Evolutionary conservation across 2,113 vertebrate genomes (phyloP).

Genomic region (Nannospalax galili): DNA sequence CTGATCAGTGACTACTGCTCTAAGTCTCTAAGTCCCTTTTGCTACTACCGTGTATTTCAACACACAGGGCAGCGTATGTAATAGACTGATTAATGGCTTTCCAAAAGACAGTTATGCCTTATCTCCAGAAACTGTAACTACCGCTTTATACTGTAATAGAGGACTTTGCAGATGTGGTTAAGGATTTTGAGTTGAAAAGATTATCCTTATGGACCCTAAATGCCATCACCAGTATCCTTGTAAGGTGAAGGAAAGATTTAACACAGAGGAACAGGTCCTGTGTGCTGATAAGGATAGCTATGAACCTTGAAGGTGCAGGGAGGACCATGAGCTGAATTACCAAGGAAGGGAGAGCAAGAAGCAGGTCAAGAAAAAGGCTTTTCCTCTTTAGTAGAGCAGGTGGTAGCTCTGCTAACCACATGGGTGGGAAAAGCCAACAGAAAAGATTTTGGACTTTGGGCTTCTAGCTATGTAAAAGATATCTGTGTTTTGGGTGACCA

Average conservation of each 20-base stretch:
- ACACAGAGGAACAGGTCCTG: not conserved
- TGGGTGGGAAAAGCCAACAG: not conserved
- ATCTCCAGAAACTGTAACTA: not conserved
- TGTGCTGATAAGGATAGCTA: not conserved
- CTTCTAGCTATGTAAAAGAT: too few species aligned
- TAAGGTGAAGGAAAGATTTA: not conserved
- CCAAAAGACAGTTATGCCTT: not conserved
- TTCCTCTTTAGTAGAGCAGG: not conserved
- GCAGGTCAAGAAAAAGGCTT: not conserved
- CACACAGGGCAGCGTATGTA: not conserved
- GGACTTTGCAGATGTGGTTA: too few species aligned
- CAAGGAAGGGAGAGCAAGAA: not conserved
- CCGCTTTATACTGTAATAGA: not conserved
- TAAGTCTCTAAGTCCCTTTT: too few species aligned
- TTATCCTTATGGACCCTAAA: too few species aligned
- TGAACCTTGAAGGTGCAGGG: not conserved
- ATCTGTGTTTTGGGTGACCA: not conserved
- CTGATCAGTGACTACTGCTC: not conserved
- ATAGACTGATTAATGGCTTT: not conserved
- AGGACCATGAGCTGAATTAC: too few species aligned
- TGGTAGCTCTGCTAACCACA: too few species aligned
- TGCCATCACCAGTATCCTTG: too few species aligned
- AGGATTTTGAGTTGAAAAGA: too few species aligned
- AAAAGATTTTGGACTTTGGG: too few species aligned
- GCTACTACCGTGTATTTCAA: not conserved